phyloP scores from a whole-genome alignment of 2,888 invertebrate genomes.

The Heteropelma amictum region DNA sequence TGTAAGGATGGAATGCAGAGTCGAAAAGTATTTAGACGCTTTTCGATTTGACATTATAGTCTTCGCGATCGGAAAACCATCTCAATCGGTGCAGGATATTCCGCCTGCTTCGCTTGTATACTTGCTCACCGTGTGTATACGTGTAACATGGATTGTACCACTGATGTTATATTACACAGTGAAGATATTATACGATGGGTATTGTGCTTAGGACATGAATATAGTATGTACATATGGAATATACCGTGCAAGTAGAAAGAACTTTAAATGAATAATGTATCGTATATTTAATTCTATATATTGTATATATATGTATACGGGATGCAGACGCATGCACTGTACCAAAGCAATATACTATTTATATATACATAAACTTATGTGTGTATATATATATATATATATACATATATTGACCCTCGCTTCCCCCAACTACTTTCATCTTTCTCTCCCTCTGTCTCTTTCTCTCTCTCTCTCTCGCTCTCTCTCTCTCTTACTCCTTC shows the following conservation, averaged over 20 bases:
- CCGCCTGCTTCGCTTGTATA: too few species aligned
- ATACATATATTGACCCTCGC: not conserved
- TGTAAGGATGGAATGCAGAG: too few species aligned
- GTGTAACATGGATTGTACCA: conserved; percentile 12
- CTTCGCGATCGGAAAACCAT: too few species aligned
- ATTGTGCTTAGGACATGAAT: conserved; percentile 44
- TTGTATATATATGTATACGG: conserved; percentile 49
- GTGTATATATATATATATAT: conserved; percentile 46
- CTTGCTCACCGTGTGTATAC: too few species aligned
- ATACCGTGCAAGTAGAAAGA: conserved; percentile 74
- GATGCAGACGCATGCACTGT: too few species aligned
- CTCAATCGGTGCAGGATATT: too few species aligned
- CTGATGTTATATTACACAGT: conserved; percentile 20
- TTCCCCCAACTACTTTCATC: conserved; percentile 26
- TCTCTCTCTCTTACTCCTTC: conserved; percentile 45
- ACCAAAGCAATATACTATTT: too few species aligned
- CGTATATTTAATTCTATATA: conserved; percentile 77
- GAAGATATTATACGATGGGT: conserved; percentile 12
- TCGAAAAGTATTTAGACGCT: too few species aligned
- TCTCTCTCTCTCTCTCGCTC: conserved; percentile 30
- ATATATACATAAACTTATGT: too few species aligned
- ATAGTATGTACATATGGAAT: conserved; percentile 68
- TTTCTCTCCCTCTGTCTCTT: conserved; percentile 36
- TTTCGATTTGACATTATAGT: too few species aligned
- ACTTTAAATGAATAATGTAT: conserved; percentile 78